phyloP scores from a whole-genome alignment of 2,113 vertebrate genomes.

The Zapus hudsonius region DNA sequence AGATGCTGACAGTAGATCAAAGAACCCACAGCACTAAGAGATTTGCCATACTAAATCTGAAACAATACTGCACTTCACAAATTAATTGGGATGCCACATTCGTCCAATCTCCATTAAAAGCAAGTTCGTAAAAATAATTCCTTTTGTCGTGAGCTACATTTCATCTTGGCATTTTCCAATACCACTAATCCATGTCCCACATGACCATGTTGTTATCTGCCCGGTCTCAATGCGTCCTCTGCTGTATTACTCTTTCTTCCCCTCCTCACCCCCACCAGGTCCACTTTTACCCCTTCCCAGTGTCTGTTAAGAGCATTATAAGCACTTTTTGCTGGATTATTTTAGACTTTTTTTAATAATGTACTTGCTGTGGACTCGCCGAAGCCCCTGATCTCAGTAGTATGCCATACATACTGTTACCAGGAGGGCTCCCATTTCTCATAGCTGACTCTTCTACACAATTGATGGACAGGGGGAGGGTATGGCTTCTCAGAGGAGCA shows the following conservation, averaged over 20 bases:
- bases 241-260: too few relatives aligned
- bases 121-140: neutral
- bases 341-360: too few relatives aligned
- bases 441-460: too few relatives aligned
- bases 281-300: neutral
- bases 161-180: neutral
- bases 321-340: neutral
- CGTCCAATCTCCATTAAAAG: neutral
- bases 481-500: too few relatives aligned
- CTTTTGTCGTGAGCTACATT: neutral
- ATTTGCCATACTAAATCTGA: neutral
- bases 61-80: neutral
- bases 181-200: neutral
- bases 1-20: neutral
- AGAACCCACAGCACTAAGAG: neutral
- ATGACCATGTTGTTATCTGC: accelerated
- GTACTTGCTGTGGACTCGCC: neutral
- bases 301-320: neutral
- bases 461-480: neutral
- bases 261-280: neutral
- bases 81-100: neutral
- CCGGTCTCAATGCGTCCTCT: neutral
- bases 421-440: neutral
- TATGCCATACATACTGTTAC: neutral
- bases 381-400: neutral